Base-by-base conservation (phyloP, 2,113 vertebrate genomes). In the Proteles cristata region DNA sequence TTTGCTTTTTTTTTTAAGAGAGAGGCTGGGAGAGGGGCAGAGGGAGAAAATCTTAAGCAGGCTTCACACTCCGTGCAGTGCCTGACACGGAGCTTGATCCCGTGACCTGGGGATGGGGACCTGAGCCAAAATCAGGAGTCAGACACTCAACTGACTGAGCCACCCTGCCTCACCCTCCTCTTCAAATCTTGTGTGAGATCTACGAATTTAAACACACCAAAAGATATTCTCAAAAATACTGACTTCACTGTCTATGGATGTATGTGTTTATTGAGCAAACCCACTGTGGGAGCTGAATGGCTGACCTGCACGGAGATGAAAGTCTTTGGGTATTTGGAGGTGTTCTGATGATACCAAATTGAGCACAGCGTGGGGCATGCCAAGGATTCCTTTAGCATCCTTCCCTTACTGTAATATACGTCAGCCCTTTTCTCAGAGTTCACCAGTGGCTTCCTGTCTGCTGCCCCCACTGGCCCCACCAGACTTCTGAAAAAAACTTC, bases 371-470 rank as follows among this genome's bases (percentile, higher is more conserved):
- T 53, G 9, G 65, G 43, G 35, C 74, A 93, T 50, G 79, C 73
- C 81, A 79, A 43, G 35, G 69, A 77, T 88, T 71, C 88, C 58
- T 88, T 76, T 11, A 77, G 48, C 77, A 65, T n/a, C 84, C 45
- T 79, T 95, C 76, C 48, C 86, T 90, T 48, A 48, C 88, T 69
- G 61, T 48, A 71, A 85, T 77, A 65, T 21, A 63, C 7, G 28
- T 65, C 23, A 10, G n/a, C 71, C 26, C 88, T 85, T 17, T 92
- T 90, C 90, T 94, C 58, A 65, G 93, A 94, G 95, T 74, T 71
- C 81, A 88, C 26, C 74, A 91, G 68, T 88, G 80, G 66, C 84
- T 97, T 97, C 87, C 84, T 66, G 23, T 94, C 39, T 88, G 86
- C 74, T 48, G 43, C 43, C 45, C 19, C 33, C 23, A 11, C 65